phyloP scores from a whole-genome alignment of 2,797 vertebrate species.

The Enteromius afrohamiltoni region DNA sequence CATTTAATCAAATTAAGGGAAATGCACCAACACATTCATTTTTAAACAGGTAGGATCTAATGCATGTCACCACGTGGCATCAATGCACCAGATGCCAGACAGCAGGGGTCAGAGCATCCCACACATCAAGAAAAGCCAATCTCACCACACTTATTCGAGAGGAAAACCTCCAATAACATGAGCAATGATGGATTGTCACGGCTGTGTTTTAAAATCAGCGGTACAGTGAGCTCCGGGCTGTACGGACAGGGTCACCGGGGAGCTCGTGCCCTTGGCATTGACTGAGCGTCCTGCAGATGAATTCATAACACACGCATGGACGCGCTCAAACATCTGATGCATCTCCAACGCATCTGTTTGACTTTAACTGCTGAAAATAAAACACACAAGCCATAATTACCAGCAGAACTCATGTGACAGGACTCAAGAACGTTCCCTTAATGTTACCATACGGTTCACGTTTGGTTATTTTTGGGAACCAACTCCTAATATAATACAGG shows the following conservation, averaged over 20 bases:
- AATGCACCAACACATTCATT: not conserved
- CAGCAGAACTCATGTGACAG: too few relatives aligned
- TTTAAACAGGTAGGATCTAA: slow-evolving; percentile 11
- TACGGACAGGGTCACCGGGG: slow-evolving; percentile 17
- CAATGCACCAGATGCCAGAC: slow-evolving; percentile 36
- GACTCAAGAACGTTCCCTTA: not conserved
- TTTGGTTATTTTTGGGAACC: not conserved
- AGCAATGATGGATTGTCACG: not conserved
- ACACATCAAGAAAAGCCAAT: slow-evolving; percentile 5
- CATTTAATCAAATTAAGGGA: not conserved
- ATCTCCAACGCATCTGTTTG: not conserved
- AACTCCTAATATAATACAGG: not conserved
- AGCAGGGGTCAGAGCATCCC: slow-evolving; percentile 38
- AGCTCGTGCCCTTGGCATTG: slow-evolving; percentile 50
- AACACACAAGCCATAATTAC: not conserved
- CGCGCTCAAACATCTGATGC: slow-evolving; percentile 26
- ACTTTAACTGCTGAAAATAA: slow-evolving; percentile 8
- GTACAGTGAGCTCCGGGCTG: not conserved
- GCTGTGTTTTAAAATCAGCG: slow-evolving; percentile 1
- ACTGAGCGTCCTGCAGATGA: slow-evolving; percentile 13
- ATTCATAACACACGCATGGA: not conserved
- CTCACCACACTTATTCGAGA: not conserved
- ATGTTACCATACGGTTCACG: not conserved
- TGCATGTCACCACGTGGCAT: slow-evolving; percentile 33
- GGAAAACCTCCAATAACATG: not conserved